Evolutionary conservation across 2,113 vertebrate genomes (phyloP).

Genomic region (Periophthalmodon schlosseri): DNA sequence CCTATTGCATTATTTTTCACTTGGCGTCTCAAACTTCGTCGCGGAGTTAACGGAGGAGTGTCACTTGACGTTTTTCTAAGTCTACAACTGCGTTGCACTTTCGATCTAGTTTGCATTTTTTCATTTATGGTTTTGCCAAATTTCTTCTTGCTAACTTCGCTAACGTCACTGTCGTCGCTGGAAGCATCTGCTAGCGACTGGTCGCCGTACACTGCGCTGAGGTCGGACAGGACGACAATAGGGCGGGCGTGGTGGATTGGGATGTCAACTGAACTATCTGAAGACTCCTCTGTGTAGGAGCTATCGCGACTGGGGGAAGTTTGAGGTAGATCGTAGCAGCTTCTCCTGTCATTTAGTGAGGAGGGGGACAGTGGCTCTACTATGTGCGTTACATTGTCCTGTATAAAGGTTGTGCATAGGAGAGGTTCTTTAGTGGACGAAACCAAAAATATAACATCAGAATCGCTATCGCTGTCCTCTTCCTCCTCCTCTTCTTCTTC

Average conservation of each 20-base stretch:
- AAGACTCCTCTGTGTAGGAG: slow-evolving; percentile 61
- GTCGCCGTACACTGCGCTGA: slow-evolving; percentile 14
- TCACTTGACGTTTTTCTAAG: slow-evolving; percentile 16
- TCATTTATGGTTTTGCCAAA: background rate
- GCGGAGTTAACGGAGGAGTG: background rate
- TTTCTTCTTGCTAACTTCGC: slow-evolving; percentile 58
- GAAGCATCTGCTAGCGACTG: slow-evolving; percentile 45
- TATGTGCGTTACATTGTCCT: slow-evolving; percentile 49
- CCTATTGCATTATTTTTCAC: slow-evolving; percentile 49
- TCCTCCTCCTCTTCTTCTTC: slow-evolving; percentile 4
- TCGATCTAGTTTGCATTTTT: background rate
- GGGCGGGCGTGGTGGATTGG: slow-evolving; percentile 59
- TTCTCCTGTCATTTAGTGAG: slow-evolving; percentile 43
- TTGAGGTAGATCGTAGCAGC: slow-evolving; percentile 54
- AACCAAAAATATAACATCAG: slow-evolving; percentile 69
- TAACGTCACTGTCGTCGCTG: slow-evolving; percentile 70
- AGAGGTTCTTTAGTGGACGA: slow-evolving; percentile 63
- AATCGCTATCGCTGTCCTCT: slow-evolving; percentile 68
- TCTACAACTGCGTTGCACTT: slow-evolving; percentile 33
- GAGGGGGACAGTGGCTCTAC: slow-evolving; percentile 58
- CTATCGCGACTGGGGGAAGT: slow-evolving; percentile 62
- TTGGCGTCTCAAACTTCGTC: slow-evolving; percentile 44
- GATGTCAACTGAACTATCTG: slow-evolving; percentile 59
- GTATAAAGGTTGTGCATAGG: slow-evolving; percentile 54
- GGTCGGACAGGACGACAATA: slow-evolving; percentile 65